Conservation (phyloP, 1,140 invertebrate species). For the Heterodera schachtii region DNA sequence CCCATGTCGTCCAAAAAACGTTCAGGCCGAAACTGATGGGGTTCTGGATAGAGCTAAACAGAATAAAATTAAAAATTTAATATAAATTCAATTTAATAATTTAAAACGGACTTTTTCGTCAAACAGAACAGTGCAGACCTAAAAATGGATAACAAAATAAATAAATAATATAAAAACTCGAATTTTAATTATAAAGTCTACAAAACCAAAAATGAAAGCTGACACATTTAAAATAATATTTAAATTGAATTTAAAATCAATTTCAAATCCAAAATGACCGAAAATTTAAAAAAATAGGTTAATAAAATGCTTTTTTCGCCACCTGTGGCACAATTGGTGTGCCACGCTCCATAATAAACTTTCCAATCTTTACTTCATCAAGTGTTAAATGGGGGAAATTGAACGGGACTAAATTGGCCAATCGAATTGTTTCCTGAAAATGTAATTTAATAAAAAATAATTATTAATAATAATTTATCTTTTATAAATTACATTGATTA, state of each 20-base stretch:
- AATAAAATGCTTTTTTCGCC: background rate
- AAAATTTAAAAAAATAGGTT: background rate
- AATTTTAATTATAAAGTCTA: too few species aligned
- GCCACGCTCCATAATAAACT: background rate
- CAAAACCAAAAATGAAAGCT: too few species aligned
- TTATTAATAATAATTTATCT: background rate
- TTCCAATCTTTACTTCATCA: slow-evolving; percentile 16
- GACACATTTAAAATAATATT: too few species aligned
- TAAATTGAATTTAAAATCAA: too few species aligned
- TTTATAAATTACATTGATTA: slow-evolving; percentile 17
- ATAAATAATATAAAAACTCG: too few species aligned
- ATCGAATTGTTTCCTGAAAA: slow-evolving; percentile 9
- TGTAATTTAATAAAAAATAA: background rate
- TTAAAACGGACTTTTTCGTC: slow-evolving; percentile 9
- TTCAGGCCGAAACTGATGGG: slow-evolving; percentile 21
- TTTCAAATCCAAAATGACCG: background rate
- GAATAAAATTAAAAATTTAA: background rate
- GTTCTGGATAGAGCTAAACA: slow-evolving; percentile 26
- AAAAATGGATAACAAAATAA: background rate
- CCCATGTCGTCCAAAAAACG: slow-evolving; percentile 31
- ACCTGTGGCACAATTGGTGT: slow-evolving; percentile 11
- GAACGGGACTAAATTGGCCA: slow-evolving; percentile 20
- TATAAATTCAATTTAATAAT: background rate
- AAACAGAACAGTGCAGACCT: slow-evolving; percentile 19
- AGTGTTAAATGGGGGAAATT: slow-evolving; percentile 15